Conservation (phyloP, 2,888 invertebrate genomes). For the Chrysotoxum bicinctum region DNA sequence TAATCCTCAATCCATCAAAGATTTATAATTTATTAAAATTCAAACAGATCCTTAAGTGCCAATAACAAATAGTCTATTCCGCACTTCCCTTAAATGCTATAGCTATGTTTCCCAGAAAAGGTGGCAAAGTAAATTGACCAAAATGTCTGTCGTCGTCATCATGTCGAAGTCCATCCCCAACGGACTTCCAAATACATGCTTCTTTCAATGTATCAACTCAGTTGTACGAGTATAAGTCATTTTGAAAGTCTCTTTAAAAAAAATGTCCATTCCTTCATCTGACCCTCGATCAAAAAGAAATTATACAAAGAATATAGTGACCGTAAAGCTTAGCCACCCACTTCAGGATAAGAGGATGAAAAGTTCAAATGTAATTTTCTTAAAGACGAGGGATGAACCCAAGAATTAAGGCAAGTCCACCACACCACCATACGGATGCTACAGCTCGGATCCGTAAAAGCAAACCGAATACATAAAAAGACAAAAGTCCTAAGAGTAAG, state of each 20-base stretch:
- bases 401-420: constrained; percentile 24
- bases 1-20: constrained; percentile 63
- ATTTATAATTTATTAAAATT: constrained; percentile 71
- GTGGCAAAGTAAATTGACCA: constrained; percentile 71
- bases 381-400: constrained; percentile 61
- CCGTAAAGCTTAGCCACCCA: constrained; percentile 29
- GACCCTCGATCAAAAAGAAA: constrained; percentile 72
- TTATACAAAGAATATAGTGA: constrained; percentile 67
- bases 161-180: constrained; percentile 9
- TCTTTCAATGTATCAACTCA: constrained; percentile 37
- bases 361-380: constrained; percentile 68
- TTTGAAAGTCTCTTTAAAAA: constrained; percentile 34
- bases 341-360: constrained; percentile 2
- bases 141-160: constrained; percentile 56
- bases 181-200: constrained; percentile 7
- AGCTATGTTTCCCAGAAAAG: constrained; percentile 47
- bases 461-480: constrained; percentile 44
- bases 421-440: not conserved
- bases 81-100: constrained; percentile 24
- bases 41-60: constrained; percentile 70
- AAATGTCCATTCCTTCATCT: constrained; percentile 32
- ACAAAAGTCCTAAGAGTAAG: constrained; percentile 59
- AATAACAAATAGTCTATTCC: constrained; percentile 65
- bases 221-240: constrained; percentile 33
- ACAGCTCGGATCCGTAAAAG: constrained; percentile 10